A percentile compares a stretch with the other conserved stretches of the same genome.
phyloP scores from a whole-genome alignment of 2,888 invertebrate genomes.

The Neelides folsomi region DNA sequence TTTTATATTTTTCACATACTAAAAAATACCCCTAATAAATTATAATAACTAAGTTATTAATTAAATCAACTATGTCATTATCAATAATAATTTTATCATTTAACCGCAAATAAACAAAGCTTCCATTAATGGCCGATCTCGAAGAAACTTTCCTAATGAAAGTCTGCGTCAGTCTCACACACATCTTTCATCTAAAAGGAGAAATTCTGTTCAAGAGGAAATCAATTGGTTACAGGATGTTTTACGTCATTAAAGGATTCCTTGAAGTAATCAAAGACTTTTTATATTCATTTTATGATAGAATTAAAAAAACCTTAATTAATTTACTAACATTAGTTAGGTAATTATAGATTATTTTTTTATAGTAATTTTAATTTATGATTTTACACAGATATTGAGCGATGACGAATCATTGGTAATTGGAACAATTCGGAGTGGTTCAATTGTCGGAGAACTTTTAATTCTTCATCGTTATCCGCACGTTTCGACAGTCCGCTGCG shows the following conservation, averaged over 20 bases:
- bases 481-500: slow-evolving; percentile 26
- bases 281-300: background rate
- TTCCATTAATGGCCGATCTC: slow-evolving; percentile 14
- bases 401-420: slow-evolving; percentile 21
- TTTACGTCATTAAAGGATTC: slow-evolving; percentile 28
- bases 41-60: too few species aligned
- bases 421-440: slow-evolving; percentile 26
- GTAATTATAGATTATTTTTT: too few species aligned
- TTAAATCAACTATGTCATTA: too few species aligned
- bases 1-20: too few species aligned
- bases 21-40: too few species aligned
- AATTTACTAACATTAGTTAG: too few species aligned
- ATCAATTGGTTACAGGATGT: slow-evolving; percentile 22
- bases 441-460: slow-evolving; percentile 28
- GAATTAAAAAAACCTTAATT: slow-evolving; percentile 1
- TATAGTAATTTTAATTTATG: too few species aligned
- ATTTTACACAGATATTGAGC: slow-evolving; percentile 23
- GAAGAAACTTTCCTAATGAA: slow-evolving; percentile 29
- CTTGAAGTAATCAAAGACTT: slow-evolving; percentile 22
- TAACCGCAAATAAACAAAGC: slow-evolving; percentile 3
- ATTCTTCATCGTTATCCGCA: slow-evolving; percentile 29
- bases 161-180: slow-evolving; percentile 22
- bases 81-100: too few species aligned
- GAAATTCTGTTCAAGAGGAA: slow-evolving; percentile 22
- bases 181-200: slow-evolving; percentile 25